Evolutionary conservation across 2,888 invertebrate genomes (phyloP), one percentile per base, ranked within the genome.

Genomic region (Trileptium ribeirensis): DNA sequence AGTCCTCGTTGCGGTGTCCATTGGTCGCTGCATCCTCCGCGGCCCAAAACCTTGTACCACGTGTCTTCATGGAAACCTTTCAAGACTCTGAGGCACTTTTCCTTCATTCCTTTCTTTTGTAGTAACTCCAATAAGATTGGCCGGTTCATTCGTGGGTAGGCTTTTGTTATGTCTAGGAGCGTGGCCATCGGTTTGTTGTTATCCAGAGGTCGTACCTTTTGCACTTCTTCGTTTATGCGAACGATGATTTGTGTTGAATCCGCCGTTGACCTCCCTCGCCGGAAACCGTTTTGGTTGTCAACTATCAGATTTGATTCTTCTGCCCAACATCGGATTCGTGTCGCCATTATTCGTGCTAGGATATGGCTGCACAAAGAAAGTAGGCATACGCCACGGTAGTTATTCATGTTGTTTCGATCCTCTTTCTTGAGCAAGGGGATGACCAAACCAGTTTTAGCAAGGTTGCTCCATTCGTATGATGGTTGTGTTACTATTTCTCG

Each of bases 41-140:
- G 19, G n/a, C 86, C 90, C 91, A 88, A 8, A n/a, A 19, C 34
- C 19, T 64, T 31, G 74, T 74, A 74, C 19, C 78, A 8, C 78
- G 80, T 36, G n/a, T 81, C 8, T 81, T 80, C n/a, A 38, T 80
- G 31, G 19, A 15, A 81, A 29, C 80, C 33, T 33, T 80, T 24
- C 38, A 80, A 31, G 19, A 64, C n/a, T 64, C 64, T 19, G 19
- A 64, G n/a, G 64, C 64, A 64, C 19, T 64, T n/a, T 64, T 19
- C 19, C n/a, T 64, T n/a, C 64, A n/a, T n/a, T n/a, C n/a, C n/a
- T n/a, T n/a, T n/a, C n/a, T n/a, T n/a, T n/a, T n/a, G n/a, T n/a
- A n/a, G 64, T 19, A 64, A n/a, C n/a, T 19, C 64, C 64, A 19
- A 64, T n/a, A 64, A n/a, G 19, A 64, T 19, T n/a, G 64, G 64